Base-by-base conservation (phyloP, 1,140 invertebrate genomes). In the Alviniconcha marisindica region DNA sequence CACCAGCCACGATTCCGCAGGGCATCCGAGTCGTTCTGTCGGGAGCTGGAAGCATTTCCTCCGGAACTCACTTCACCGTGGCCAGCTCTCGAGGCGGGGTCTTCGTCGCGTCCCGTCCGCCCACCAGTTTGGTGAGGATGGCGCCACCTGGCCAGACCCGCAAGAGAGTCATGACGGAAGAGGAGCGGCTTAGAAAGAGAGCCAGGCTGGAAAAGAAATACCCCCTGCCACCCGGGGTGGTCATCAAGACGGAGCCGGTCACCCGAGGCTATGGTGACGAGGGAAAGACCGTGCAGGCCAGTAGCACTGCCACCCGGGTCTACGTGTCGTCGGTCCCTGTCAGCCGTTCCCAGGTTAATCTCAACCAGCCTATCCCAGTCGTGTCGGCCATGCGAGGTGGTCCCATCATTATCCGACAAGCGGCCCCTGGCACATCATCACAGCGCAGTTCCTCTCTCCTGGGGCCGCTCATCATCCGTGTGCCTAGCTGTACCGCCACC, bases 191-290 rank as follows among this genome's bases (percentile, higher is more conserved):
- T 97, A 1, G 97, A 97, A 90, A 96, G 97, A 0, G 96, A 96
- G 88, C 96, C 97, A 5, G 97, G 97, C 93, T 98, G 97, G 0
- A 98, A 97, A 10, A 97, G 96, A 0, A 97, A 96, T 14, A 96
- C 96, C 85, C 94, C 94, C 90, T 95, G 95, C 0, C 96, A 96
- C 78, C 94, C 95, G 0, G 85, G 0, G 85, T 86, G 21, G 80
- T 86, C 42, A 86, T 86, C 77, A 86, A 86, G 56, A 84, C 79
- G 12, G 85, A 86, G 40, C 79, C 79, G 0, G 36, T 44, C 0
- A 73, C 71, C 10, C 48, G 14, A 24, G 81, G 81, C 2, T 82
- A 82, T 38, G 71, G 73, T 1, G 81, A 77, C 24, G 81, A 77
- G 10, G 78, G 54, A 28, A 42, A 60, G 4, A 63, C 40, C 21